Evolutionary conservation across 2,888 invertebrate species (phyloP).

Genomic region (Tetranychus piercei): DNA sequence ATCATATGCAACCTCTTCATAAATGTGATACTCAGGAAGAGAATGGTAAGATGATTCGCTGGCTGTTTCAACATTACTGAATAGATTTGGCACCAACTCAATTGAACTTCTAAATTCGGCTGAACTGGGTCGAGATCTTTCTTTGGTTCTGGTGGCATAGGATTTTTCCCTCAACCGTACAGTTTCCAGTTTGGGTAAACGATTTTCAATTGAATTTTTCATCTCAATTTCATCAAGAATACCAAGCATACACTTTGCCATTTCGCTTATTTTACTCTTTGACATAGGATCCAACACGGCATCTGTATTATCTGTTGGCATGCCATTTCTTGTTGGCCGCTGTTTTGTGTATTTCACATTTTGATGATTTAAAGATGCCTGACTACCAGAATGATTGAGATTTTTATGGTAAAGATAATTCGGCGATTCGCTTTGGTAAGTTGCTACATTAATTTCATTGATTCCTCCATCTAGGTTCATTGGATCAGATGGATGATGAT

Average conservation of each 20-base stretch:
- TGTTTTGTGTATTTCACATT: background rate
- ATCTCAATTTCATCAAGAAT: conserved; percentile 31
- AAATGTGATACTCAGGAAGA: conserved; percentile 30
- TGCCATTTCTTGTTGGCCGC: background rate
- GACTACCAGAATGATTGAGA: background rate
- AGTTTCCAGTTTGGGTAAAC: background rate
- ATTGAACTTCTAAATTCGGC: background rate
- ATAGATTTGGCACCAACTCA: background rate
- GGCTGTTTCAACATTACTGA: background rate
- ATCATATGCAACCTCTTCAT: conserved; percentile 31
- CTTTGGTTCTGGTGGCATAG: background rate
- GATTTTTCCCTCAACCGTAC: background rate
- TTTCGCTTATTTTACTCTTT: conserved; percentile 30
- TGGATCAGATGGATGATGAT: background rate
- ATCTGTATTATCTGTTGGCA: background rate
- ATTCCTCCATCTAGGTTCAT: background rate
- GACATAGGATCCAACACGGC: background rate
- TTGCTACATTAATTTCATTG: background rate
- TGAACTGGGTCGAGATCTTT: background rate
- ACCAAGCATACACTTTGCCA: conserved; percentile 31
- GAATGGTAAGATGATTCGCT: conserved; percentile 13
- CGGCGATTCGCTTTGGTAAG: background rate
- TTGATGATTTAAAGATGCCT: background rate
- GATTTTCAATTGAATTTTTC: background rate
- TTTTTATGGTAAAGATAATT: background rate